phyloP scores from a whole-genome alignment of 2,797 vertebrate genomes.

The Anomalospiza imberbis region DNA sequence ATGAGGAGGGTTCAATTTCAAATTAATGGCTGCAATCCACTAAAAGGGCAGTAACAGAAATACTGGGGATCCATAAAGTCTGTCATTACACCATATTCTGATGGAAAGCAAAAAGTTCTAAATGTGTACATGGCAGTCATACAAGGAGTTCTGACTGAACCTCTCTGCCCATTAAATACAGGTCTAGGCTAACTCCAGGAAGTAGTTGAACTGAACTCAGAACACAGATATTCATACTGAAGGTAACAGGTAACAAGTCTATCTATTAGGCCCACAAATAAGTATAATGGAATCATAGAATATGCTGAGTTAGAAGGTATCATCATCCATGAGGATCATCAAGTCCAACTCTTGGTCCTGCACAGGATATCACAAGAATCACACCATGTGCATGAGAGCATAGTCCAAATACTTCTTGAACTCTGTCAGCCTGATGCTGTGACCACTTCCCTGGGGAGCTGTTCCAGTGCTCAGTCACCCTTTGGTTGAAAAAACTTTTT shows the following conservation, averaged over 20 bases:
- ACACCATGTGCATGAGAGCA: not conserved
- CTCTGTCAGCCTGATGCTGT: not conserved
- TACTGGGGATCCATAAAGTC: not conserved
- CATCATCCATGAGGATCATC: not conserved
- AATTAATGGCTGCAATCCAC: slow-evolving; percentile 14
- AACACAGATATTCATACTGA: not conserved
- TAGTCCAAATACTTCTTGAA: not conserved
- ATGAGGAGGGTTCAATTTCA: not conserved
- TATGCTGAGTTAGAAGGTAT: not conserved
- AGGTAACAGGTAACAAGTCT: not conserved
- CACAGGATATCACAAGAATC: not conserved
- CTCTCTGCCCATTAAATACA: not conserved
- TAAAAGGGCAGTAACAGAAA: slow-evolving; percentile 24
- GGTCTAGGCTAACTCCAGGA: not conserved
- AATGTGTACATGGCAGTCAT: not conserved
- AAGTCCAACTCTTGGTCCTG: not conserved
- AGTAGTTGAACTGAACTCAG: not conserved
- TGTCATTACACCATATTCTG: not conserved
- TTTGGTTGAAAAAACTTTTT: not conserved
- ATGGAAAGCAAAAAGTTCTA: not conserved
- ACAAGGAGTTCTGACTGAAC: not conserved
- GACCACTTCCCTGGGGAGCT: not conserved
- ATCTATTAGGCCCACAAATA: not conserved
- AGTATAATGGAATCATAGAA: not conserved
- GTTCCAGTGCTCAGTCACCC: not conserved